Evolutionary conservation across 2,113 vertebrate species (phyloP).

Genomic region (Micronycteris hirsuta): DNA sequence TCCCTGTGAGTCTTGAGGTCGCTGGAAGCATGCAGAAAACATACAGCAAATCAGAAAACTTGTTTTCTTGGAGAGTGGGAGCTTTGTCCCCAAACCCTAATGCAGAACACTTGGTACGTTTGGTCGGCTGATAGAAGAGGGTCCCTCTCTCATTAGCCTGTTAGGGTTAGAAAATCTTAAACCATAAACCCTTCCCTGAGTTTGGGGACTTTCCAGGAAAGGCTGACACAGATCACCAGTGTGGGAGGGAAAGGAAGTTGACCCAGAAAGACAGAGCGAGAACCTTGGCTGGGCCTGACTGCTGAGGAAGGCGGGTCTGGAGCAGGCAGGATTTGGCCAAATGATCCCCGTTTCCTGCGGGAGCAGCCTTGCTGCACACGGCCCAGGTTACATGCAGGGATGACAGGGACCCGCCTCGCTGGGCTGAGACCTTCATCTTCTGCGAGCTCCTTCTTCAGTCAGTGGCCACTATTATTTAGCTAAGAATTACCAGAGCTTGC

Average conservation of each 20-base stretch:
- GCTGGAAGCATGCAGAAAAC: accelerated
- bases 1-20: neutral
- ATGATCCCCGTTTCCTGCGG: neutral
- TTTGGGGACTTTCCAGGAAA: neutral
- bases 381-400: neutral
- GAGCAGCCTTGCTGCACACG: neutral
- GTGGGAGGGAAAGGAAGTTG: neutral
- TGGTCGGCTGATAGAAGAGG: neutral
- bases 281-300: neutral
- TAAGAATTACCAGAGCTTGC: neutral
- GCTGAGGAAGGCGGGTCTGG: neutral
- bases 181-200: neutral
- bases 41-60: neutral
- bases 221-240: neutral
- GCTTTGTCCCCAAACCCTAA: neutral
- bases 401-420: accelerated
- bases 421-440: neutral
- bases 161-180: neutral
- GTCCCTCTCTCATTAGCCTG: neutral
- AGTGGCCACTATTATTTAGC: neutral
- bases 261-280: neutral
- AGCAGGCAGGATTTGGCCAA: neutral
- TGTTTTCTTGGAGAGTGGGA: neutral
- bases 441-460: neutral
- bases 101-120: neutral